Base-by-base conservation (phyloP, 1,140 invertebrate species). In the Acromyrmex echinatior region DNA sequence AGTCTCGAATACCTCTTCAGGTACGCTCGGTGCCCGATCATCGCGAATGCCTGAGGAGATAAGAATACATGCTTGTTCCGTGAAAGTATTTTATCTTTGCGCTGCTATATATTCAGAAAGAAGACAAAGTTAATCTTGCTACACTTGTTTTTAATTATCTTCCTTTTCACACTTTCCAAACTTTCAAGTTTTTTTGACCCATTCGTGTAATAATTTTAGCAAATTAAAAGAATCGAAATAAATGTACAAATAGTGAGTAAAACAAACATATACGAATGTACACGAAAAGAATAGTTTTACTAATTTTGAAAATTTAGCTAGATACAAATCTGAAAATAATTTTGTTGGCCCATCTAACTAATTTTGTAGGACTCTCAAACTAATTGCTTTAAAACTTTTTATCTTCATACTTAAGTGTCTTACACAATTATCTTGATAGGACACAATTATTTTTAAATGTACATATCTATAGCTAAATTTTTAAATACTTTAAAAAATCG, bases 1-100 rank as follows among this genome's bases (percentile, higher is more conserved):
- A 92, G 92, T 95, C 93, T 95, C 91, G 94, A 94, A 94, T 95
- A 95, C 94, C 94, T 94, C 90, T 86, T 87, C 87, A 71, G 89
- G 92, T 93, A 93, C 89, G 90, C 87, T 51, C 88, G 85, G 86
- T 92, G 86, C 88, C 88, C 87, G 91, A 93, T 92, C 92, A 91
- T 92, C 77, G 88, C 92, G 79, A 92, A 89, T 88, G 88, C 87
- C 90, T 87, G 58, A 85, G 66, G 51, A 79, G 31, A 73, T 74
- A 63, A 51, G 56, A 70, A 28, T 86, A 51, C 78, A 53, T 71
- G 39, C 45, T 25, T 77, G 78, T 21, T 56, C n/a, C 5, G n/a
- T 7, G 10, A 71, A 6, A 9, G 10, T 58, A 25, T 70, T 51
- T 70, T 60, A 73, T 49, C 18, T 25, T 62, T 14, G 25, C 53